Conservation (phyloP, 2,888 invertebrate species). For the Pachymerium ferrugineum region DNA sequence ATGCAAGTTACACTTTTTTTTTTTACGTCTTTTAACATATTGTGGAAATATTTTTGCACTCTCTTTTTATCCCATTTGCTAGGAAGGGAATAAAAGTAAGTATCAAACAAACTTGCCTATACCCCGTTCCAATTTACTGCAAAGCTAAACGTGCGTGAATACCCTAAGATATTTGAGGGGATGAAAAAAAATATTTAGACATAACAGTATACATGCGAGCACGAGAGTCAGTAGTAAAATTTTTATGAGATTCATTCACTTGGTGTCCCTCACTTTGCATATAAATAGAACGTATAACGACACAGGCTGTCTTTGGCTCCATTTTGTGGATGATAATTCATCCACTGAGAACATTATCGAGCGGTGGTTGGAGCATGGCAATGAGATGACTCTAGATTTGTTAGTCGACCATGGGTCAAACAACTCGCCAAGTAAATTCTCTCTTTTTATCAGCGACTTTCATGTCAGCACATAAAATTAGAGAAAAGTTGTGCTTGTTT, state of each 20-base stretch:
- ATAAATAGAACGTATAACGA: slow-evolving; percentile 23
- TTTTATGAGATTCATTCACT: slow-evolving; percentile 15
- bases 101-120: too few relatives aligned
- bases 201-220: background rate
- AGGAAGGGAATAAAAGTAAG: too few relatives aligned
- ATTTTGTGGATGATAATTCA: slow-evolving; percentile 17
- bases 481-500: slow-evolving; percentile 15
- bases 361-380: slow-evolving; percentile 23
- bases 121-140: too few relatives aligned
- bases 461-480: slow-evolving; percentile 25
- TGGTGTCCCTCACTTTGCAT: slow-evolving; percentile 20
- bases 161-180: too few relatives aligned
- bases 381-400: slow-evolving; percentile 25
- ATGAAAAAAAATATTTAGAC: slow-evolving; percentile 6
- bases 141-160: too few relatives aligned
- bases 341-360: slow-evolving; percentile 19
- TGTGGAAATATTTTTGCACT: too few relatives aligned
- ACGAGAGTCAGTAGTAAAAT: slow-evolving; percentile 2
- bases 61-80: too few relatives aligned
- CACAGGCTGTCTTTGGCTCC: slow-evolving; percentile 16
- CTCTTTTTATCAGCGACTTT: background rate
- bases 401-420: slow-evolving; percentile 22
- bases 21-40: too few relatives aligned
- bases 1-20: too few relatives aligned
- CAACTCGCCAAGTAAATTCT: slow-evolving; percentile 7